phyloP scores from a whole-genome alignment of 2,888 invertebrate species.

The Ectemnius lituratus region DNA sequence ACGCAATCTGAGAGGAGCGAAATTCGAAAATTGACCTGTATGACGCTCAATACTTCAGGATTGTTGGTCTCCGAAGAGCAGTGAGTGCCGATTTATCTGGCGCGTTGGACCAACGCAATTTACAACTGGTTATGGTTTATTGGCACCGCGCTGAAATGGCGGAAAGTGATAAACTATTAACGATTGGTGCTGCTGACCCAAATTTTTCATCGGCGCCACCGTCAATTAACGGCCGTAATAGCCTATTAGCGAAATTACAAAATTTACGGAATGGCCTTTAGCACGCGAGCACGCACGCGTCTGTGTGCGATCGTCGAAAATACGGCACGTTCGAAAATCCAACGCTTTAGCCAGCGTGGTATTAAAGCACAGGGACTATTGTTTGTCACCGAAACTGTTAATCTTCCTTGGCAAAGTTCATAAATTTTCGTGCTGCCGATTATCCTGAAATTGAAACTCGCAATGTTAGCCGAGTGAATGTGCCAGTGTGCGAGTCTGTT shows the following conservation, averaged over 20 bases:
- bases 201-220: constrained; percentile 1
- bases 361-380: neutral
- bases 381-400: constrained; percentile 7
- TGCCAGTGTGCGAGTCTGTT: no score
- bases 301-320: neutral
- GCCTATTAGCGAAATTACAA: constrained; percentile 7
- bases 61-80: no score
- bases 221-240: constrained; percentile 2
- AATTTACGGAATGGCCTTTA: neutral
- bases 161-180: neutral
- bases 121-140: no score
- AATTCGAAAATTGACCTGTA: no score
- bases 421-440: constrained; percentile 10
- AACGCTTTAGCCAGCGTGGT: neutral
- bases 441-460: constrained; percentile 19
- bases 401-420: constrained; percentile 8
- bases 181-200: neutral
- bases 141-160: neutral
- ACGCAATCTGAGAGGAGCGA: no score
- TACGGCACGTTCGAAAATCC: constrained; percentile 2
- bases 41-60: no score
- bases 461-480: neutral
- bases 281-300: no score
- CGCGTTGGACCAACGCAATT: no score
- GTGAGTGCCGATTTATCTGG: no score